phyloP scores from a whole-genome alignment of 2,113 vertebrate genomes.

The Notarius quadriscutis region DNA sequence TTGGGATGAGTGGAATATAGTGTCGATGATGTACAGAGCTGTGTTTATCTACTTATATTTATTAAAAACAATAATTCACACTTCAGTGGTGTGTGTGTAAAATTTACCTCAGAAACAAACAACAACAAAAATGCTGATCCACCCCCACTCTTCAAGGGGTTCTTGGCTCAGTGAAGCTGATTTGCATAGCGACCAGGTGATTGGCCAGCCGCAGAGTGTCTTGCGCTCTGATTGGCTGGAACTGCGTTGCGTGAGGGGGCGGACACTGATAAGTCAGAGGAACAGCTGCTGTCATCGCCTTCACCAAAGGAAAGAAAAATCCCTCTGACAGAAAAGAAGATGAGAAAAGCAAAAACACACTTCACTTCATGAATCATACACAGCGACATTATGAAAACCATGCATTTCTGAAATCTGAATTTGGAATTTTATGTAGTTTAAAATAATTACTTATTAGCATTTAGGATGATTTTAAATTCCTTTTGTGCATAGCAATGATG shows the following conservation, averaged over 20 bases:
- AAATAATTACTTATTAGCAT: not conserved
- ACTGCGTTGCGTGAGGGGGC: not conserved
- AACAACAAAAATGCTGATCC: too few relatives aligned
- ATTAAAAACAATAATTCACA: not conserved
- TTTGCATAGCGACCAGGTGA: not conserved
- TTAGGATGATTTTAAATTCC: not conserved
- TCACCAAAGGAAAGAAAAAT: slow-evolving; percentile 61
- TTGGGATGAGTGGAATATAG: not conserved
- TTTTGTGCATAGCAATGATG: not conserved
- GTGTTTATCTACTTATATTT: not conserved
- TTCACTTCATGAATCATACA: not conserved
- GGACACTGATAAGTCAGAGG: not conserved
- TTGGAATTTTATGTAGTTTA: not conserved
- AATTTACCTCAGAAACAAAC: not conserved
- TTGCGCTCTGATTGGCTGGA: not conserved
- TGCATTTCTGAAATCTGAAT: not conserved
- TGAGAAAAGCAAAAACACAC: not conserved
- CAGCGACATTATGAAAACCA: not conserved
- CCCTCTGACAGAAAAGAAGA: slow-evolving; percentile 78
- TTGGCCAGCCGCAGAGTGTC: not conserved
- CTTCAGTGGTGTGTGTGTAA: not conserved
- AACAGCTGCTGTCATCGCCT: slow-evolving; percentile 7
- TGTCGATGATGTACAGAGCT: not conserved
- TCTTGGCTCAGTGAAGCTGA: not conserved
- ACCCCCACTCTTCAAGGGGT: not conserved